Evolutionary conservation across 2,797 vertebrate species (phyloP), one percentile per base, ranked within the genome.

Genomic region (Dendrocincla fuliginosa): DNA sequence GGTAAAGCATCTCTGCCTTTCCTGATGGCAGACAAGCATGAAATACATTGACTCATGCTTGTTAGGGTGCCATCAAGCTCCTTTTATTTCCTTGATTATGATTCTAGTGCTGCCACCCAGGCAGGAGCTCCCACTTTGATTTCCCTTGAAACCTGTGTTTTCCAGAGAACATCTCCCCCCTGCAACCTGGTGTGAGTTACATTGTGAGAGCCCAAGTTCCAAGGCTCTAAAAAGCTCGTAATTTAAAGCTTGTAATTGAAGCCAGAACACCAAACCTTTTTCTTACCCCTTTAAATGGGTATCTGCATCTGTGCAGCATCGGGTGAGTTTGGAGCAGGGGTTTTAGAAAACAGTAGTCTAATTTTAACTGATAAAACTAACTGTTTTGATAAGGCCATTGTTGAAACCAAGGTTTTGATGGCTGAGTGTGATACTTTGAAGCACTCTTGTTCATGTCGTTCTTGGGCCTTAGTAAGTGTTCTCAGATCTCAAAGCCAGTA

Each of bases 31-130:
- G 89, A 84, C 89, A 88, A 91, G 89, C 87, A 84, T 94, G 74
- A 88, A 95, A 95, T 95, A 79, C 49, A 41, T 91, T 94, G 96
- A 90, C 80, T 96, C 82, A 93, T 73, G 59, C 82, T 94, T 97
- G 63, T 88, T 91, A 91, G 70, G 87, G 57, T 94, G 95, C 85
- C 83, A 86, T 93, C 91, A 91, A 84, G 60, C 85, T 93, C 74
- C 56, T 95, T 96, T 94, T 94, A 90, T 96, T 90, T 95, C 77
- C 74, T 93, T 88, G 76, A 65, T 95, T 90, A 76, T 79, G 80
- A 88, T 84, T 95, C 83, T 57, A 76, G 64, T 74, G 63, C 76
- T 93, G 74, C 87, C 9, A 17, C 64, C 59, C 67, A 79, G 73
- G 39, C 65, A 61, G 84, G 84, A 93, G 67, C 70, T 95, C 33